phyloP scores from a whole-genome alignment of 53 echinoderm and acorn worm genomes.

The Henricia sp. region DNA sequence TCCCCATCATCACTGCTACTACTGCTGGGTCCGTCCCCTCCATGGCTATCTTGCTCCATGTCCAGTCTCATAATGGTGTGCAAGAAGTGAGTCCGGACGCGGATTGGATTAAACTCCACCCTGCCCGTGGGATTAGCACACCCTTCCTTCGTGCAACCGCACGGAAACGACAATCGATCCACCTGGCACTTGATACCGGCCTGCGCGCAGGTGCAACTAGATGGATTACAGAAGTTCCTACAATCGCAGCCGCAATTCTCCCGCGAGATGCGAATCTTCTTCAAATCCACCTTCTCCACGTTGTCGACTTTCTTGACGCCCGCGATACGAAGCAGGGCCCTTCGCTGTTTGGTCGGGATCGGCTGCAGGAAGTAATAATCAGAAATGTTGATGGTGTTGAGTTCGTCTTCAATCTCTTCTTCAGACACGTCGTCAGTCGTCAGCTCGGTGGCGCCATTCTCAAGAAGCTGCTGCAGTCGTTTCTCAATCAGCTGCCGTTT shows the following conservation, averaged over 20 bases:
- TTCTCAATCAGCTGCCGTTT: slow-evolving; percentile 82
- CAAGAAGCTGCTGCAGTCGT: slow-evolving; percentile 78
- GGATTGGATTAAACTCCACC: slow-evolving; percentile 93
- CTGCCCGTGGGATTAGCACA: slow-evolving; percentile 83
- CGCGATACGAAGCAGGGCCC: slow-evolving; percentile 78
- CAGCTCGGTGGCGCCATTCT: slow-evolving; percentile 52
- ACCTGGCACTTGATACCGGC: slow-evolving; percentile 99
- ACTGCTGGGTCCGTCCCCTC: slow-evolving; percentile 10
- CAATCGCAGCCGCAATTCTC: slow-evolving; percentile 98
- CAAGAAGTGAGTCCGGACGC: slow-evolving; percentile 93
- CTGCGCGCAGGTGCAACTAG: slow-evolving; percentile 82
- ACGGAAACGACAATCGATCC: slow-evolving; percentile 92
- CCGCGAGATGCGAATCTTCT: slow-evolving; percentile 87
- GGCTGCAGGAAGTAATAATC: slow-evolving; percentile 99
- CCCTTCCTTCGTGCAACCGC: slow-evolving; percentile 94
- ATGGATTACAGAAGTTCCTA: slow-evolving; percentile 79
- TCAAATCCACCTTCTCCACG: slow-evolving; percentile 93
- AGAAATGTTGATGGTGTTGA: slow-evolving; percentile 82
- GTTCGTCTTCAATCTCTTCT: slow-evolving; percentile 86
- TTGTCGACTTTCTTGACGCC: slow-evolving; percentile 96
- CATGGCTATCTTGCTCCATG: slow-evolving; percentile 55
- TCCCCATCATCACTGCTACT: slow-evolving; percentile 18
- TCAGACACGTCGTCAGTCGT: slow-evolving; percentile 62
- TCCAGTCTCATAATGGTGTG: slow-evolving; percentile 90
- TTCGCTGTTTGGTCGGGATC: slow-evolving; percentile 90